These are phyloP conservation scores for Lingula anatina DNA, from an alignment of 2,888 invertebrate species.

Conservation along the genomic window DNA sequence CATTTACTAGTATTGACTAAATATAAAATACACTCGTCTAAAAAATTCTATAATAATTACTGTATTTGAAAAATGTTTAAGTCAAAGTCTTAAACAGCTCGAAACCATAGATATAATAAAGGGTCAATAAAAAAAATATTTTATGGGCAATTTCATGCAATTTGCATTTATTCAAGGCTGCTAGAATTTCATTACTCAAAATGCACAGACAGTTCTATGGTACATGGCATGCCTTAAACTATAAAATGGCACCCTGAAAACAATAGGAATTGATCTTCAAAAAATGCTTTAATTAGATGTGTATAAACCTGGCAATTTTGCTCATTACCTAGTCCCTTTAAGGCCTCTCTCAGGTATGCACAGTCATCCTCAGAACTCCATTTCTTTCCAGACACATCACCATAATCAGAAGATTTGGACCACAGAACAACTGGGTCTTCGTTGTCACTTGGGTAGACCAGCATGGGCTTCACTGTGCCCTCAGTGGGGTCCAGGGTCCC, in stretches of 20 bases:
- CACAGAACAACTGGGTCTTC: slow-evolving; percentile 29
- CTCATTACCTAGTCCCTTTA: slow-evolving; percentile 39
- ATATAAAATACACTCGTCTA: background rate
- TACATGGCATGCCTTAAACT: too few species aligned
- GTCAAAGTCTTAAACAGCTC: background rate
- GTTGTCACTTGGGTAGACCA: slow-evolving; percentile 20
- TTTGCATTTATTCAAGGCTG: too few species aligned
- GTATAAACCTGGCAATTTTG: background rate
- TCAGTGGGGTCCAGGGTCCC: slow-evolving; percentile 42
- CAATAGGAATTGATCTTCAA: too few species aligned
- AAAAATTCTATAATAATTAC: background rate
- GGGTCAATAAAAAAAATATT: too few species aligned
- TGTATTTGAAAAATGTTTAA: background rate
- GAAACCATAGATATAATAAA: too few species aligned
- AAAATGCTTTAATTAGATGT: too few species aligned
- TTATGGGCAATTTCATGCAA: too few species aligned
- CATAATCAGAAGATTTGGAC: slow-evolving; percentile 15
- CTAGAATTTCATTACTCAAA: too few species aligned
- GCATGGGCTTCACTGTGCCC: slow-evolving; percentile 31
- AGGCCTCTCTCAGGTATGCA: slow-evolving; percentile 31
- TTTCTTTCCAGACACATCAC: slow-evolving; percentile 15
- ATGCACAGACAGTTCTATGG: too few species aligned
- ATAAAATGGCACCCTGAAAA: too few species aligned
- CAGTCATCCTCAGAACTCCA: slow-evolving; percentile 37
- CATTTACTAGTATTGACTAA: too few species aligned